Evolutionary conservation across 2,888 invertebrate genomes (phyloP), one percentile per base, ranked within the genome.

Genomic region (Dicyrtoma fusca): DNA sequence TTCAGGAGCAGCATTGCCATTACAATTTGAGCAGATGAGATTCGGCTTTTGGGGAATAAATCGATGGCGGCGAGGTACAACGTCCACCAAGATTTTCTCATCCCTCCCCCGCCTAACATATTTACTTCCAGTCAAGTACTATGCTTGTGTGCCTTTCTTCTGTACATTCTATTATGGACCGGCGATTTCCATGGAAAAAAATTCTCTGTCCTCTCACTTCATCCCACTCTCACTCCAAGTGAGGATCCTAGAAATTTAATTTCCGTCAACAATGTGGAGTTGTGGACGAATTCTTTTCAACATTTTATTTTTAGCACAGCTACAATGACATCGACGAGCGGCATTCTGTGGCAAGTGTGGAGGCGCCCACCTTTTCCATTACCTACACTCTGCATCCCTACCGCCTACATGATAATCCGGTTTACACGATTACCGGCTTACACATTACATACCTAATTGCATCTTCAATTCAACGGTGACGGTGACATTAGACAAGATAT

Each of bases 21-120:
- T 63, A 64, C 64, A 49, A 64, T 64, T 64, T 64, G 64, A 64
- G 64, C 64, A 64, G 64, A 64, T 64, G 64, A 64, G 64, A 64
- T 64, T 64, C 64, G 61, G 64, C 64, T 64, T 64, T 64, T 64
- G 25, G 51, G 51, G 64, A 64, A 64, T 64, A 64, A 64, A 64
- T 51, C 51, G 51, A 51, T 51, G 49, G 64, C 25, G 51, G 64
- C 64, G 64, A 64, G 64, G 64, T 64, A 64, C 23, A 64, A 64
- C 26, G 51, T 51, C 51, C 49, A 64, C 25, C 63, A 64, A 64
- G 64, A 64, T 34, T 42, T 64, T 51, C 51, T 51, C 64, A 26
- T 64, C 51, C 34, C 64, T 51, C 34, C 47, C 64, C 51, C 49
- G 49, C 42, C 62, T 62, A n/a, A 34, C 44, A 62, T 44, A 42